A percentile compares a stretch with the other conserved stretches of the same genome.
Conservation (phyloP, 1,140 invertebrate genomes). For the Globodera ellingtonae region DNA sequence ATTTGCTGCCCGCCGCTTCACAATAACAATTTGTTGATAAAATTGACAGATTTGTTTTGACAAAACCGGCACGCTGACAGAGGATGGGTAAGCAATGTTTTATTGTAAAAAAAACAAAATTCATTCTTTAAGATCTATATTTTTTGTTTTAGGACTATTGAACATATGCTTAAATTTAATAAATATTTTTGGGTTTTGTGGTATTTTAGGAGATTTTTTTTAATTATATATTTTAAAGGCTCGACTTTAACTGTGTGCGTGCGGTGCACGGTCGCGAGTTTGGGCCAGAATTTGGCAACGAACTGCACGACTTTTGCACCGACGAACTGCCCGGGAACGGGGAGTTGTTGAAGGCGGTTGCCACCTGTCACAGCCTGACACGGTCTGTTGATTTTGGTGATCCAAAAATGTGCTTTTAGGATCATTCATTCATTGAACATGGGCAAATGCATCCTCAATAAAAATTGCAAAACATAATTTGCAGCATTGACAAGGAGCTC, state of each 20-base stretch:
- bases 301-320: constrained; percentile 49
- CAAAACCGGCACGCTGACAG: constrained; percentile 92
- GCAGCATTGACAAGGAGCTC: constrained; percentile 76
- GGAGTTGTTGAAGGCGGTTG: constrained; percentile 61
- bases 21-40: too few species aligned
- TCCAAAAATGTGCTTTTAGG: background rate
- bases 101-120: background rate
- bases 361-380: constrained; percentile 62
- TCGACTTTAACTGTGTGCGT: constrained; percentile 86
- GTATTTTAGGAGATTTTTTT: background rate
- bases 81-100: constrained; percentile 75
- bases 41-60: constrained; percentile 73
- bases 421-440: too few species aligned
- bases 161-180: too few species aligned
- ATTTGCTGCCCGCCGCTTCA: background rate
- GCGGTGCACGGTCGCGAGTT: constrained; percentile 41
- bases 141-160: background rate
- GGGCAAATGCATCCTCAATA: too few species aligned
- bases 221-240: constrained; percentile 20
- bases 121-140: too few species aligned
- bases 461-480: background rate
- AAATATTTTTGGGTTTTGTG: too few species aligned
- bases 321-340: constrained; percentile 53
- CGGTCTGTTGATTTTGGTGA: constrained; percentile 33
- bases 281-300: constrained; percentile 48